Conservation (phyloP, 1,140 invertebrate genomes). For the Panulirus ornatus region DNA sequence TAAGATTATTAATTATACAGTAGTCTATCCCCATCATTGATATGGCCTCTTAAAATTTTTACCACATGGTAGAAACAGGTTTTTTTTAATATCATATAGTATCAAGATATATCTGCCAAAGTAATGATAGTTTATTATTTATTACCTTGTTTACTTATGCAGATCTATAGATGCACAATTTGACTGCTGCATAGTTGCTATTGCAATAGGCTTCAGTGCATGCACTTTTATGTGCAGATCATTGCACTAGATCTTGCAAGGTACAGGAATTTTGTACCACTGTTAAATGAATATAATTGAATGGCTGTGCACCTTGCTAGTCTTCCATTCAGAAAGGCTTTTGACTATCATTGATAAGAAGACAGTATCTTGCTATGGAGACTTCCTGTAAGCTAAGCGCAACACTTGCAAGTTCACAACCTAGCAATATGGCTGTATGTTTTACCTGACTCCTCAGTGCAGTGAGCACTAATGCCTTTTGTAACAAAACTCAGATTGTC, state of each 20-base stretch:
- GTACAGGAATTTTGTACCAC: background rate
- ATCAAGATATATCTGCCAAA: background rate
- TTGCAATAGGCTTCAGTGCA: conserved; percentile 14
- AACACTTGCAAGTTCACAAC: background rate
- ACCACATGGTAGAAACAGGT: background rate
- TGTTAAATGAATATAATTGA: background rate
- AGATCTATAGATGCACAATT: background rate
- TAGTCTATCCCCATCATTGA: background rate
- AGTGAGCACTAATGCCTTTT: background rate
- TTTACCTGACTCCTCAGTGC: background rate
- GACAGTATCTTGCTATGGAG: too few relatives aligned
- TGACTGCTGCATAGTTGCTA: background rate
- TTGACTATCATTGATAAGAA: background rate
- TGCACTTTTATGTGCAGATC: background rate
- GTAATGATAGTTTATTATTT: background rate
- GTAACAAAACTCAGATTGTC: background rate
- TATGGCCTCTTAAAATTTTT: background rate
- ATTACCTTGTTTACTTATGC: background rate
- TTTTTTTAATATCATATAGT: background rate
- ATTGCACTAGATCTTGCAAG: background rate
- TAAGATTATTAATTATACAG: background rate
- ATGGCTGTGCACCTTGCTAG: background rate
- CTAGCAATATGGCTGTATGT: background rate
- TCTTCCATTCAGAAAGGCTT: background rate
- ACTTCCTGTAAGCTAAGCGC: background rate